phyloP scores from a whole-genome alignment of 2,888 invertebrate genomes.

The Pheosia gnoma region DNA sequence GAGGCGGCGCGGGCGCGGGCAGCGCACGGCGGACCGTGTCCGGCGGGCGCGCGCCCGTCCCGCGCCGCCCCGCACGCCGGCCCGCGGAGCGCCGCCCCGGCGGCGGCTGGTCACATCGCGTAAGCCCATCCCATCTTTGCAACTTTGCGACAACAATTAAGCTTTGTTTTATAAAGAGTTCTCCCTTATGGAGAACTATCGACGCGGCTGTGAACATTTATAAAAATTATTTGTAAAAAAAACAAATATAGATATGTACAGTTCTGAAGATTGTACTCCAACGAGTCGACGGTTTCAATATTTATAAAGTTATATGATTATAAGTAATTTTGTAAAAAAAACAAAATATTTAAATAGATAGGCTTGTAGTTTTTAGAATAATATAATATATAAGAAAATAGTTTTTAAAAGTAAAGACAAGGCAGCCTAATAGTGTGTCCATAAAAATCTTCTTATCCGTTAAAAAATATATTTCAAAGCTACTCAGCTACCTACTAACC shows the following conservation, averaged over 20 bases:
- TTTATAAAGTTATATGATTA: slow-evolving; percentile 9
- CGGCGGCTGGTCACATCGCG: slow-evolving; percentile 89
- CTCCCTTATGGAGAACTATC: slow-evolving; percentile 67
- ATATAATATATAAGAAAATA: slow-evolving; percentile 5
- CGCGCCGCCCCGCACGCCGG: slow-evolving; percentile 76
- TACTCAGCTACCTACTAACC: no score
- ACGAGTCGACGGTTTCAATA: slow-evolving; percentile 15
- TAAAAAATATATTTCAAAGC: no score
- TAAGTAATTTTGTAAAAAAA: neutral
- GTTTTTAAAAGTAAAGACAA: no score
- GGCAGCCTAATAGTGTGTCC: no score
- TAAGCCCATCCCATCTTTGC: slow-evolving; percentile 88
- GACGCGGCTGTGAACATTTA: slow-evolving; percentile 82
- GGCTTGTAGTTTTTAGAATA: slow-evolving; percentile 9
- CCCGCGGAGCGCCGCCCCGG: slow-evolving; percentile 65
- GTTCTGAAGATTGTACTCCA: slow-evolving; percentile 22
- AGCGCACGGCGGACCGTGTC: slow-evolving; percentile 58
- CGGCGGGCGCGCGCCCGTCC: slow-evolving; percentile 71
- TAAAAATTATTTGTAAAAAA: slow-evolving; percentile 68
- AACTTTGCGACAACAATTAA: slow-evolving; percentile 83
- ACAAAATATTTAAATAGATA: neutral
- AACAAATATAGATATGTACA: slow-evolving; percentile 40
- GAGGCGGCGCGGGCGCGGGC: slow-evolving; percentile 76
- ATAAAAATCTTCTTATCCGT: no score
- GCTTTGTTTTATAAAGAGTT: slow-evolving; percentile 74